Percentiles rank a stretch among this genome's conserved stretches.
Evolutionary conservation across 2,797 vertebrate genomes (phyloP).

Genomic region (Graptemys geographica): DNA sequence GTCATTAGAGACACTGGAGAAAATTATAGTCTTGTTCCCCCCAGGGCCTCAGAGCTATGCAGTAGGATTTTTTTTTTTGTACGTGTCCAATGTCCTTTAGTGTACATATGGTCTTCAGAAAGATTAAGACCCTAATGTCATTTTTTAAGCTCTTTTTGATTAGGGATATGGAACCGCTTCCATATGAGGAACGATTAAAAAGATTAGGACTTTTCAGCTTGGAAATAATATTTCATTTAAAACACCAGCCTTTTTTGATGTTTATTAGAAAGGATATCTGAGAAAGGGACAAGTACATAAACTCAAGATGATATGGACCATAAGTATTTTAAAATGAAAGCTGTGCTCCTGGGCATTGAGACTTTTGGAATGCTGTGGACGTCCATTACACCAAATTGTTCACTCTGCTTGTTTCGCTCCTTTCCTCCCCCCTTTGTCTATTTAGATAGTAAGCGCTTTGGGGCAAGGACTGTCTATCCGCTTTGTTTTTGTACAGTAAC

Average conservation of each 20-base stretch:
- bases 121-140: background rate
- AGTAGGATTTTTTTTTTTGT: background rate
- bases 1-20: background rate
- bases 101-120: background rate
- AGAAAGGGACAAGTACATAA: background rate
- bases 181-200: background rate
- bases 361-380: constrained; percentile 18
- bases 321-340: constrained; percentile 19
- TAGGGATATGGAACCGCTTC: background rate
- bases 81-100: background rate
- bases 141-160: background rate
- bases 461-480: too few species aligned
- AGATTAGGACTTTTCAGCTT: background rate
- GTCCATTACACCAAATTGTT: background rate
- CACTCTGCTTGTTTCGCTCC: background rate
- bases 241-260: constrained; percentile 16
- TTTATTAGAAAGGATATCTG: constrained; percentile 35
- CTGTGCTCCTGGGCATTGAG: background rate
- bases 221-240: constrained; percentile 27
- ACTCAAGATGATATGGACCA: background rate
- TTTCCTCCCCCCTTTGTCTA: background rate
- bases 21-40: background rate
- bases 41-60: background rate
- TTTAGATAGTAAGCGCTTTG: background rate
- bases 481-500: background rate